Base-by-base conservation (phyloP, 2,797 vertebrate genomes). In the Dermochelys coriacea region DNA sequence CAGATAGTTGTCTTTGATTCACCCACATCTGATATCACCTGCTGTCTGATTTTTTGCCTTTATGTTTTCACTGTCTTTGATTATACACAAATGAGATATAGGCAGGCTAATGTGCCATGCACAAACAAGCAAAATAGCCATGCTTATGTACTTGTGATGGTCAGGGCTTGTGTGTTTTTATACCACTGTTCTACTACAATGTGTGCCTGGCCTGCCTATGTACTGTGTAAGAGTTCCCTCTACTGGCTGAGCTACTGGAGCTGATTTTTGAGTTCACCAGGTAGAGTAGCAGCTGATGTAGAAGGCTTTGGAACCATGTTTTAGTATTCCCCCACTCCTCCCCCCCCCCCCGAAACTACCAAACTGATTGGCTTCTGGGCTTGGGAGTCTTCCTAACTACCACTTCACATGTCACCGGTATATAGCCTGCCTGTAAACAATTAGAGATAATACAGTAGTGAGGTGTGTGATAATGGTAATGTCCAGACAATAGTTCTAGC, bases 191-290 rank as follows among this genome's bases (percentile, higher is more conserved):
- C 18, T 85, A 34, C 16, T 75, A 29, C 6, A 4, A 2, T 10
- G 6, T 12, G 2, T 74, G 25, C 12, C 50, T 79, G 68, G 21
- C 27, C 41, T 79, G 51, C 29, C 59, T 91, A 96, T 96, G 37
- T 85, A 52, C 71, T 96, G 88, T 95, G 47, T 68, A 91, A 95
- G 93, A 95, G 84, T 93, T 96, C 96, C 94, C 96, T 93, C 97
- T 97, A 89, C 95, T 97, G 97, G 94, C 54, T 91, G 91, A 96
- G 91, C 41, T 90, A 86, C 61, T 94, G 37, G 86, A 92, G 78
- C 34, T n/a, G 79, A 80, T 87, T 68, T 45, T 85, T 75, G 37
- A 78, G 84, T 80, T 92, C 37, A 21, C 31, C 1, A 2, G 29
- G 18, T 18, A 71, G 18, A 31, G 88, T 77, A 51, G 29, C 64